Evolutionary conservation across 2,888 invertebrate genomes (phyloP).

Genomic region (Drosophila helvetica): DNA sequence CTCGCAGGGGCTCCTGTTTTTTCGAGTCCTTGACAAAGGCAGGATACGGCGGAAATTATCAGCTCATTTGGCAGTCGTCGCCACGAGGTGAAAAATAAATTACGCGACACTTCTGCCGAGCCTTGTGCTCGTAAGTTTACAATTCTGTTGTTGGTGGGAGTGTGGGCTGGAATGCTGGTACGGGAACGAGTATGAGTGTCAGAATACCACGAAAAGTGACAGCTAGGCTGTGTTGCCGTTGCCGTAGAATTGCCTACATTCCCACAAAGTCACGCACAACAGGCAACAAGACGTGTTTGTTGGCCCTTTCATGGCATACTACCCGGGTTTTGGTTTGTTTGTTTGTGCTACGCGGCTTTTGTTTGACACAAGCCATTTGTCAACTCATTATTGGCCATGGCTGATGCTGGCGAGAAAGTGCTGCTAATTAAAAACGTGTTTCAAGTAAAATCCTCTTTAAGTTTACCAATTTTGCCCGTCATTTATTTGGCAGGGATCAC

Average conservation of each 20-base stretch:
- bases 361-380: conserved; percentile 54
- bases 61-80: conserved; percentile 55
- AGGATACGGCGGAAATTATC: conserved; percentile 45
- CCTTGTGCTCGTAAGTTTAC: conserved; percentile 29
- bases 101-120: conserved; percentile 44
- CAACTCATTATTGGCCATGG: conserved; percentile 56
- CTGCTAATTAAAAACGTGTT: conserved; percentile 69
- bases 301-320: not conserved
- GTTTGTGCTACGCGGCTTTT: conserved; percentile 18
- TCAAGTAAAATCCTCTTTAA: conserved; percentile 23
- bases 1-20: conserved; percentile 1
- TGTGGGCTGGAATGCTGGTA: not conserved
- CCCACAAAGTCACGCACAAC: conserved; percentile 43
- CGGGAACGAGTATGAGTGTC: too few relatives aligned
- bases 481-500: too few relatives aligned
- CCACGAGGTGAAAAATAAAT: conserved; percentile 55
- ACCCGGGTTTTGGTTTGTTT: conserved; percentile 10
- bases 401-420: conserved; percentile 23
- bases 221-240: conserved; percentile 10
- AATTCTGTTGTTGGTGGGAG: conserved; percentile 18
- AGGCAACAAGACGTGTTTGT: conserved; percentile 41
- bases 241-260: conserved; percentile 38
- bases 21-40: conserved; percentile 40
- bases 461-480: too few relatives aligned
- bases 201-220: too few relatives aligned